Evolutionary conservation across 2,797 vertebrate species (phyloP).

Genomic region (Gouania willdenowi): DNA sequence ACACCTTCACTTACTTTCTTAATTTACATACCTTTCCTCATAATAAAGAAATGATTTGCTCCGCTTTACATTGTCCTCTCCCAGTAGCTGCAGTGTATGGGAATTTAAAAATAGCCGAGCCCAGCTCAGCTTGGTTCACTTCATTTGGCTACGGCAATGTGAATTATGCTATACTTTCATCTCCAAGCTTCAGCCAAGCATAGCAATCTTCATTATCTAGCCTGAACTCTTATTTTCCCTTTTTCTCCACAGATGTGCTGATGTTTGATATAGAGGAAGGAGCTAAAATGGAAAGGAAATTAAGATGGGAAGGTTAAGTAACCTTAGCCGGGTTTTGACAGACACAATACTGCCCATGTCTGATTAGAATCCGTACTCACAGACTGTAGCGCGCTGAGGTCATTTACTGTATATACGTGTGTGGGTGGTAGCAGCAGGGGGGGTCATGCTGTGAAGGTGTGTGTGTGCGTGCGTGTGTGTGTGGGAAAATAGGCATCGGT

Average conservation of each 20-base stretch:
- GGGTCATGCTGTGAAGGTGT: neutral
- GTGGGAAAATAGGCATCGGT: constrained; percentile 55
- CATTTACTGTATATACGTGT: constrained; percentile 68
- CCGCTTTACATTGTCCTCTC: constrained; percentile 52
- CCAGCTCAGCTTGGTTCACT: constrained; percentile 63
- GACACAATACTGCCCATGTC: constrained; percentile 69
- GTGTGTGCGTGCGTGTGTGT: constrained; percentile 17
- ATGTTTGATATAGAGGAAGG: constrained; percentile 73
- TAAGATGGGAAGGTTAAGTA: constrained; percentile 73
- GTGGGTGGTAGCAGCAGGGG: constrained; percentile 46
- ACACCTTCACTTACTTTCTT: constrained; percentile 5
- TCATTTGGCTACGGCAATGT: constrained; percentile 66
- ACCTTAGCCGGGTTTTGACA: constrained; percentile 74
- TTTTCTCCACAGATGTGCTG: constrained; percentile 52
- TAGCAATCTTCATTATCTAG: constrained; percentile 71
- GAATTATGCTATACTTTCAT: constrained; percentile 73
- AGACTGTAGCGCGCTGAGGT: constrained; percentile 62
- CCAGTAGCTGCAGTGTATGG: constrained; percentile 44
- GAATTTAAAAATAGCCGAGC: constrained; percentile 69
- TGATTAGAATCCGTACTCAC: constrained; percentile 69
- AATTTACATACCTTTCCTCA: constrained; percentile 27
- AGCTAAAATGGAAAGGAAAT: constrained; percentile 74
- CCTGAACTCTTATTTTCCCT: constrained; percentile 33
- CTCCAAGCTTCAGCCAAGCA: constrained; percentile 68
- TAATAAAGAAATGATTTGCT: constrained; percentile 51